Percentiles rank a stretch among this genome's conserved stretches.
Conservation (phyloP, 2,113 vertebrate species). For the Cheilinus undulatus region DNA sequence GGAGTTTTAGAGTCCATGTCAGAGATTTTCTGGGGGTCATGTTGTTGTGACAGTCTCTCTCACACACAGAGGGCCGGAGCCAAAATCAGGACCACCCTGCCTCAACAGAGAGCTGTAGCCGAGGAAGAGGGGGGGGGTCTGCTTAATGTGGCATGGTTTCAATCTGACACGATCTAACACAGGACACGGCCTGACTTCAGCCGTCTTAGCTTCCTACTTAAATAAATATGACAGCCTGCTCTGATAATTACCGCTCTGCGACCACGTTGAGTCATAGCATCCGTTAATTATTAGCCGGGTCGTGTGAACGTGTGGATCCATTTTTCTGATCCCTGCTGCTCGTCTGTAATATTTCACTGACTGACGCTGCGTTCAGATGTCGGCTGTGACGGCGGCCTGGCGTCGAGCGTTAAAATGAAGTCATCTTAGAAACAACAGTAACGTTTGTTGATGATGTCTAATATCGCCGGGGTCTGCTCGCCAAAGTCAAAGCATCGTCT, state of each 20-base stretch:
- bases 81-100: slow-evolving; percentile 81
- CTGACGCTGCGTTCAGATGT: slow-evolving; percentile 70
- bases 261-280: slow-evolving; percentile 72
- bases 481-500: not conserved
- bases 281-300: slow-evolving; percentile 73
- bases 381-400: slow-evolving; percentile 75
- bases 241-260: slow-evolving; percentile 62
- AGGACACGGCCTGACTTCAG: slow-evolving; percentile 63
- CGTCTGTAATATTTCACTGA: slow-evolving; percentile 71
- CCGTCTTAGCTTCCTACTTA: slow-evolving; percentile 70
- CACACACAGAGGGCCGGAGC: slow-evolving; percentile 38
- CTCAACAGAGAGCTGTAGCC: slow-evolving; percentile 37
- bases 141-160: slow-evolving; percentile 70
- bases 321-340: slow-evolving; percentile 55
- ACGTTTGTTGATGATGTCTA: slow-evolving; percentile 55
- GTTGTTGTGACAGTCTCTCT: slow-evolving; percentile 77
- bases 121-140: not conserved
- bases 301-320: slow-evolving; percentile 45
- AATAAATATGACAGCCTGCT: slow-evolving; percentile 77
- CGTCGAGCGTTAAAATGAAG: slow-evolving; percentile 62
- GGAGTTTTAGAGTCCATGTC: slow-evolving; percentile 66
- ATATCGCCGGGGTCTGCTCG: slow-evolving; percentile 48
- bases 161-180: slow-evolving; percentile 70
- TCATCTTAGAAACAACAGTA: slow-evolving; percentile 74
- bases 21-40: slow-evolving; percentile 64